phyloP scores from a whole-genome alignment of 2,888 invertebrate genomes.

The Netelia fuscicornis region DNA sequence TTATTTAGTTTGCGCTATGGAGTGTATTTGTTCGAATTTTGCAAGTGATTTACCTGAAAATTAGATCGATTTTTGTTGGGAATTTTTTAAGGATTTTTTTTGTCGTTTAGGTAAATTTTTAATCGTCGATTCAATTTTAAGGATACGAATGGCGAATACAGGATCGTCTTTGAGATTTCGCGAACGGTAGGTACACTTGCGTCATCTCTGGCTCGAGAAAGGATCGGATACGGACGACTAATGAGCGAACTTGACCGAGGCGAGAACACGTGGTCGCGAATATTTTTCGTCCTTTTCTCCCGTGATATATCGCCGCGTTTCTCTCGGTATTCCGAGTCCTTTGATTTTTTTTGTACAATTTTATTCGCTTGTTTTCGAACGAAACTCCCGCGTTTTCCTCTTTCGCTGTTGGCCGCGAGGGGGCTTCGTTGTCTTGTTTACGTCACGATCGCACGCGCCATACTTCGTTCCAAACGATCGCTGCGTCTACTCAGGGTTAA shows the following conservation, averaged over 20 bases:
- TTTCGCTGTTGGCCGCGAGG: too few relatives aligned
- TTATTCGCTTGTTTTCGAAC: neutral
- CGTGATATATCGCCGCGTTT: neutral
- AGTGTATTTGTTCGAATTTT: too few relatives aligned
- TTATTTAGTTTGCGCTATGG: too few relatives aligned
- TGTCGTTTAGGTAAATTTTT: neutral
- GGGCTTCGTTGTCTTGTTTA: too few relatives aligned
- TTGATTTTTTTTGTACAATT: neutral
- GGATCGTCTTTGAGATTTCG: neutral
- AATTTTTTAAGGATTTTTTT: too few relatives aligned
- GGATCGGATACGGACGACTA: neutral
- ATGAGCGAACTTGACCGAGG: neutral
- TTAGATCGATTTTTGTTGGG: too few relatives aligned
- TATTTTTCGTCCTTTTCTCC: slow-evolving; percentile 3
- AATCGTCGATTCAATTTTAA: neutral
- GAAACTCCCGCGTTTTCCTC: neutral
- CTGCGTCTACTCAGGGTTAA: too few relatives aligned
- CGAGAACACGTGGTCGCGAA: neutral
- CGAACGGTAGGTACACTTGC: slow-evolving; percentile 6
- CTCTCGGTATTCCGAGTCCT: neutral
- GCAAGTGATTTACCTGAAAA: too few relatives aligned
- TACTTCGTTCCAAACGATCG: too few relatives aligned
- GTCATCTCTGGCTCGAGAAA: neutral
- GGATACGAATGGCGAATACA: neutral
- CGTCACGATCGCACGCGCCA: too few relatives aligned